These are phyloP conservation scores for Aplodontia rufa DNA, from an alignment of 2,113 vertebrate species.

Conservation along the genomic window DNA sequence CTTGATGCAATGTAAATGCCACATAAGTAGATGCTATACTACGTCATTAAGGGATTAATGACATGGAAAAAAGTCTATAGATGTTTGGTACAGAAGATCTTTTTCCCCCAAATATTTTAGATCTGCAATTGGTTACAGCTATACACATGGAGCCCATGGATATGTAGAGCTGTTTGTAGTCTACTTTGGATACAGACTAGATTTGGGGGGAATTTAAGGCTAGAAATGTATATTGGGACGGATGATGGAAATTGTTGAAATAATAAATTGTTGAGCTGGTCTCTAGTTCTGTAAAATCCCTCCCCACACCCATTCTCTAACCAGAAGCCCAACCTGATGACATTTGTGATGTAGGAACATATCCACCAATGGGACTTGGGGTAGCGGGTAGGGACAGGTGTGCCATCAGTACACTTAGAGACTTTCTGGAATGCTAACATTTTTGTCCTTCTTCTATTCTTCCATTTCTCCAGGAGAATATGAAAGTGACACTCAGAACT, in stretches of 20 bases:
- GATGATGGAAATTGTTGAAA: background rate
- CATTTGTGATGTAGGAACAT: background rate
- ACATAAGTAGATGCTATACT: background rate
- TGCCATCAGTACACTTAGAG: background rate
- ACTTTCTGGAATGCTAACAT: background rate
- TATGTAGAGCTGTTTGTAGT: background rate
- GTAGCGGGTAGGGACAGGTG: background rate
- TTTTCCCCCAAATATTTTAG: background rate
- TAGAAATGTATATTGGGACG: background rate
- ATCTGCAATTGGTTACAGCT: background rate
- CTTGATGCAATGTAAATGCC: background rate
- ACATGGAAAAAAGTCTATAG: background rate
- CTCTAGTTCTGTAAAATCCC: background rate
- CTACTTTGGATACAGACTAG: background rate
- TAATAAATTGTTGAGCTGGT: background rate
- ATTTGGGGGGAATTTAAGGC: background rate
- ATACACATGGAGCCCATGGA: background rate
- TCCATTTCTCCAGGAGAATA: conserved; percentile 77
- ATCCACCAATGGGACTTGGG: background rate
- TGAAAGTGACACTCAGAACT: conserved; percentile 72
- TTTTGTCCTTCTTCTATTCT: conserved; percentile 6
- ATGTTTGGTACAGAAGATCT: background rate
- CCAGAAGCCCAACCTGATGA: background rate
- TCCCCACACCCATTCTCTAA: background rate
- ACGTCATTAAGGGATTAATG: background rate